Evolutionary conservation across 1,140 invertebrate genomes (phyloP), one percentile per base, ranked within the genome.

Genomic region (Camponotus floridanus): DNA sequence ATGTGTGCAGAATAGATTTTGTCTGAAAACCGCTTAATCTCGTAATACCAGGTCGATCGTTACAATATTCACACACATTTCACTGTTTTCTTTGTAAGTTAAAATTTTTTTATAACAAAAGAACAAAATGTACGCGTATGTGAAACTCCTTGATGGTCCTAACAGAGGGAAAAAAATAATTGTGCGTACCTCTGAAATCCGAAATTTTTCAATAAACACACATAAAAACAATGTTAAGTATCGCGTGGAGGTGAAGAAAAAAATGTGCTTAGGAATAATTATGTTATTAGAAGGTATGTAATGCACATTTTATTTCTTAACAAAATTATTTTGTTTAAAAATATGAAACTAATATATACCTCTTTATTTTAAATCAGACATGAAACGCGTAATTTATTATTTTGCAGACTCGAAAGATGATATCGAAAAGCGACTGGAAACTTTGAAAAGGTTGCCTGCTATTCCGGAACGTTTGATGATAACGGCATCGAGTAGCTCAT

Each of bases 131-230:
- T 64, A 64, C 15, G 61, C 61, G 61, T 64, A 64, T 64, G 13
- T 64, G 15, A 64, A 64, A 64, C 61, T 64, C 31, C 31, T 64
- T 64, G 61, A 64, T 36, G 61, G 26, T 64, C 61, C 61, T 18
- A 64, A 64, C 62, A 64, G 62, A 64, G 13, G 62, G 31, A 64
- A 64, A 64, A 64, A 64, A 64, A 36, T 18, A 64, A 64, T 64
- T 64, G 31, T 64, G 13, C 15, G 15, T 36, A 64, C 5, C 15
- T 64, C 31, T 18, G 31, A 64, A 64, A 33, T 64, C 6, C 31
- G 62, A 64, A 36, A 64, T 64, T 64, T 64, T 64, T 64, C 31
- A 64, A 64, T 7, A 36, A 18, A 9, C 62, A 64, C 62, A 64
- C 61, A 64, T 64, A 64, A 64, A 18, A 18, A 36, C 31, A 64